Conservation (phyloP, 2,113 vertebrate species). For the Scortum barcoo region DNA sequence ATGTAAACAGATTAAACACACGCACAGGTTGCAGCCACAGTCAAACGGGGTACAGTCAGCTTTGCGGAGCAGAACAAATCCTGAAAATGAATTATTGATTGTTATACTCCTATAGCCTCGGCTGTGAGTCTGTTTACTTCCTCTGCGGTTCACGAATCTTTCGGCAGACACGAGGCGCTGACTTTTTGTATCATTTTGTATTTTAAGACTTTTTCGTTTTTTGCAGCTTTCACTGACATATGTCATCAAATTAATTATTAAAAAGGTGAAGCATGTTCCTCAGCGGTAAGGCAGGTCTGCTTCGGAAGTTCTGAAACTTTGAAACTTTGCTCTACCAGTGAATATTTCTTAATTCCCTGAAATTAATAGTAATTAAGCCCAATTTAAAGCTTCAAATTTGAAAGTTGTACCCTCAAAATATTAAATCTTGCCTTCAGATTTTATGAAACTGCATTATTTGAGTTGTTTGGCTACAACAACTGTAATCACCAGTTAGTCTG, state of each 20-base stretch:
- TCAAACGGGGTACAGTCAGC: background rate
- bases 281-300: background rate
- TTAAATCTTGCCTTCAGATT: too few relatives aligned
- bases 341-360: background rate
- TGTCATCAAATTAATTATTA: background rate
- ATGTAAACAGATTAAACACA: constrained; percentile 16
- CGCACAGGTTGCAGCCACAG: background rate
- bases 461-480: too few relatives aligned
- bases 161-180: background rate
- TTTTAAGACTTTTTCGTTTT: background rate
- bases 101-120: background rate
- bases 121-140: constrained; percentile 9
- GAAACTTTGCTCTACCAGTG: background rate
- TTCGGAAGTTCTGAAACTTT: background rate
- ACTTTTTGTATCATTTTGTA: constrained; percentile 1
- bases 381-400: background rate
- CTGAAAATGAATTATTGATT: constrained; percentile 60
- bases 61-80: constrained; percentile 51
- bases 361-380: too few relatives aligned
- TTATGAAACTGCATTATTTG: too few relatives aligned
- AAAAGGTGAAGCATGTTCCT: background rate
- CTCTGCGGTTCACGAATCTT: constrained; percentile 18
- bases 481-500: too few relatives aligned
- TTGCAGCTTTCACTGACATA: background rate
- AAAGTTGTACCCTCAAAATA: background rate